Conservation (phyloP, 1,140 invertebrate genomes). For the Coptotermes formosanus region DNA sequence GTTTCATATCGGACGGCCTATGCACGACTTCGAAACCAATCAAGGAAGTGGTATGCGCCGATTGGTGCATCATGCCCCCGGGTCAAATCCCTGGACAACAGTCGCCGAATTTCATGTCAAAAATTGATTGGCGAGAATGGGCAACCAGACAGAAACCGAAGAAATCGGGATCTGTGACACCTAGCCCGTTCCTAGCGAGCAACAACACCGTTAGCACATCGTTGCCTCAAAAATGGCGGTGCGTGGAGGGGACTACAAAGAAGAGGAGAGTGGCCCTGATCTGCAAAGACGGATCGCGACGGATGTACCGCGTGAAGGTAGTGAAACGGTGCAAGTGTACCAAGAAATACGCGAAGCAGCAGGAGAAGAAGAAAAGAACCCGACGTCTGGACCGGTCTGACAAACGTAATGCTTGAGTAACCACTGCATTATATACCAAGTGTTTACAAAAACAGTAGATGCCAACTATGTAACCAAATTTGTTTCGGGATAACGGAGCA, state of each 20-base stretch:
- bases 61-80: slow-evolving; percentile 32
- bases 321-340: slow-evolving; percentile 34
- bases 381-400: not conserved
- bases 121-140: not conserved
- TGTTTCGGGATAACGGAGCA: too few species aligned
- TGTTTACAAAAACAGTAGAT: slow-evolving; percentile 1
- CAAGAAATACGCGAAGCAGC: not conserved
- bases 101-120: not conserved
- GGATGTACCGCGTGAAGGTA: slow-evolving; percentile 28
- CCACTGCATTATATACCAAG: not conserved
- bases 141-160: not conserved
- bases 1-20: slow-evolving; percentile 37
- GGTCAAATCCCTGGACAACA: not conserved
- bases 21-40: slow-evolving; percentile 36
- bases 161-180: not conserved
- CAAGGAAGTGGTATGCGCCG: slow-evolving; percentile 37
- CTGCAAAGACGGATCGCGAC: slow-evolving; percentile 30
- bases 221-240: slow-evolving; percentile 27
- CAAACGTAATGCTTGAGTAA: not conserved
- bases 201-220: not conserved
- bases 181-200: not conserved
- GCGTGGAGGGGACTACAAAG: slow-evolving; percentile 7
- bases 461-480: not conserved
- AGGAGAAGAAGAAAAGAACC: not conserved
- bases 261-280: slow-evolving; percentile 26